Percentiles rank a stretch among this genome's conserved stretches.
Evolutionary conservation across 2,113 vertebrate genomes (phyloP).

Genomic region (western clawed frog (Xenopus tropicalis)): DNA sequence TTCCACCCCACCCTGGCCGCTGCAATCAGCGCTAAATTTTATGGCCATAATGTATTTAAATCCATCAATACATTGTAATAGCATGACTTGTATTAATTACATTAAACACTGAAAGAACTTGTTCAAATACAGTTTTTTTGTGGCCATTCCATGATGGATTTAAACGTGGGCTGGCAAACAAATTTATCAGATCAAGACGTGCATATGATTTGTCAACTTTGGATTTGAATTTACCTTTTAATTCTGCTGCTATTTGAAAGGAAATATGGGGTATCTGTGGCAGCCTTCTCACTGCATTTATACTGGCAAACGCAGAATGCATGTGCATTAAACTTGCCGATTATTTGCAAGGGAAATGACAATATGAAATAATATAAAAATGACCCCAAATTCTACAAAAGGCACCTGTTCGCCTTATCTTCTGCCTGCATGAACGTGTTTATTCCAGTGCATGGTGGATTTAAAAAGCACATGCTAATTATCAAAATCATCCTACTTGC

Average conservation of each 20-base stretch:
- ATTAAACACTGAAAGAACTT: not conserved
- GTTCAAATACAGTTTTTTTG: not conserved
- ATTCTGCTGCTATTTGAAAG: not conserved
- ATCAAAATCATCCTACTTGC: slow-evolving; percentile 59
- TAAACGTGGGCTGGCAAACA: not conserved
- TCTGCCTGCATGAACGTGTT: not conserved
- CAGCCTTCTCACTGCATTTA: not conserved
- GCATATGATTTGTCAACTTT: not conserved
- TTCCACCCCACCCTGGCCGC: too few relatives aligned
- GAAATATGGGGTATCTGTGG: not conserved
- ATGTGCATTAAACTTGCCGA: not conserved
- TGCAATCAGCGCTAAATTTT: not conserved
- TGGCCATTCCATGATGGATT: not conserved
- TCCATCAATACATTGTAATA: not conserved
- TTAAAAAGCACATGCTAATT: slow-evolving; percentile 28
- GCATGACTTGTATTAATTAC: not conserved
- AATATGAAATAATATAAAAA: not conserved
- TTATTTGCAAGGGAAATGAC: not conserved
- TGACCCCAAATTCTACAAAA: not conserved
- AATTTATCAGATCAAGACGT: not conserved
- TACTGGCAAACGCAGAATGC: not conserved
- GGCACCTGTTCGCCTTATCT: slow-evolving; percentile 28
- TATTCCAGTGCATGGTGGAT: slow-evolving; percentile 2
- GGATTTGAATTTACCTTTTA: not conserved
- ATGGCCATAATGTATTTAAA: not conserved